Evolutionary conservation across 1,140 invertebrate genomes (phyloP).

Genomic region (Drosophila melanogaster): Release_6_plus_ISO1_MT NT_033777.3:4758501-4759000

Average conservation of each 20-base stretch:
- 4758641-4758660: too few relatives aligned
- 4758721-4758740: not conserved
- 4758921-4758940: constrained; percentile 7
- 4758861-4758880: constrained; percentile 25
- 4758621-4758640: too few relatives aligned
- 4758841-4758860: not conserved
- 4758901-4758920: constrained; percentile 23
- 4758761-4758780: not conserved
- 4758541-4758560: too few relatives aligned
- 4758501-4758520: too few relatives aligned
- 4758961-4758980: constrained; percentile 21
- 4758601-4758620: too few relatives aligned
- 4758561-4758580: too few relatives aligned
- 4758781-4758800: constrained; percentile 2
- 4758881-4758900: constrained; percentile 17
- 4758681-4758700: not conserved
- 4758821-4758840: not conserved
- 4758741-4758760: not conserved
- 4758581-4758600: too few relatives aligned
- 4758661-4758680: too few relatives aligned
- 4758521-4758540: too few relatives aligned
- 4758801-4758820: not conserved
- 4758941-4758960: constrained; percentile 9
- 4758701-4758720: not conserved
- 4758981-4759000: constrained; percentile 64